Percentiles rank a stretch among this genome's conserved stretches.
Evolutionary conservation across 2,888 invertebrate genomes (phyloP).

Genomic region (Chymomyza fuscimana): DNA sequence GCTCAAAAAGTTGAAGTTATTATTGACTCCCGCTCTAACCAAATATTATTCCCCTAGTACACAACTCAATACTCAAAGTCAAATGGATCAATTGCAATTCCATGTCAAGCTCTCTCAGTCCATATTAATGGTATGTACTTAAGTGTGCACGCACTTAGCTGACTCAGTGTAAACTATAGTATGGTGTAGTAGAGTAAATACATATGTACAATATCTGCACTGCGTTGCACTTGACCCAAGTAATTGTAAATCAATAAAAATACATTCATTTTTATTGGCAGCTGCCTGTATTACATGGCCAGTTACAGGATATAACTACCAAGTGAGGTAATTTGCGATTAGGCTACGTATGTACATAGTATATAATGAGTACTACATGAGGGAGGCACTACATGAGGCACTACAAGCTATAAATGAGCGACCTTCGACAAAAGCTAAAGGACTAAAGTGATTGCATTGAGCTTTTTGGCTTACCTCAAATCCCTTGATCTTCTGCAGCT

Average conservation of each 20-base stretch:
- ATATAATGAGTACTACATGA: neutral
- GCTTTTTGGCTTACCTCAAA: constrained; percentile 76
- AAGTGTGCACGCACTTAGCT: neutral
- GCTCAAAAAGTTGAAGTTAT: too few relatives aligned
- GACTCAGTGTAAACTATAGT: neutral
- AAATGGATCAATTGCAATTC: neutral
- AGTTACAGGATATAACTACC: neutral
- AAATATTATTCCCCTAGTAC: neutral
- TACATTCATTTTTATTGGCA: neutral
- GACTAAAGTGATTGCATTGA: neutral
- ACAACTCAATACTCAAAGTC: neutral
- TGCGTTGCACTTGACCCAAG: neutral
- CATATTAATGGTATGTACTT: neutral
- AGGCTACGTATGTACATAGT: neutral
- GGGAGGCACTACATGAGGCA: neutral
- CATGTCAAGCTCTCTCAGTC: neutral
- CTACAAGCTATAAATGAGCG: neutral
- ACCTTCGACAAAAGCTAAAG: neutral
- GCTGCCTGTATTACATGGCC: neutral
- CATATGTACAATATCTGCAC: neutral
- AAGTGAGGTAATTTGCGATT: neutral
- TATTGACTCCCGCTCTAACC: too few relatives aligned
- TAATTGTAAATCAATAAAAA: neutral
- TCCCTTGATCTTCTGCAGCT: constrained; percentile 79
- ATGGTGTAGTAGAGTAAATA: too few relatives aligned